Evolutionary conservation across 2,888 invertebrate species (phyloP), one percentile per base, ranked within the genome.

Genomic region (Phalera bucephala): DNA sequence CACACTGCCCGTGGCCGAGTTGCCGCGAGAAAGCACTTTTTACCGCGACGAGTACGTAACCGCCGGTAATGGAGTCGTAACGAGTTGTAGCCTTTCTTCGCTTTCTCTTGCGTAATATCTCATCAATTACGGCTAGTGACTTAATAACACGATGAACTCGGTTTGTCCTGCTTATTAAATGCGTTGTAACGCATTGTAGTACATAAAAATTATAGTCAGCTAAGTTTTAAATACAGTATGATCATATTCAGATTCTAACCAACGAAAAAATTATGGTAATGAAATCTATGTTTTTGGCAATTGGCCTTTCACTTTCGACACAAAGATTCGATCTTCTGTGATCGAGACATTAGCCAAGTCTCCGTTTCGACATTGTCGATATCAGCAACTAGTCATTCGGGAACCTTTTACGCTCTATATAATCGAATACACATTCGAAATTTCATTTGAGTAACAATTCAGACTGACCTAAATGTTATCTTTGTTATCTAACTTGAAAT

Each of bases 1-100:
- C 90, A 89, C 81, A 87, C 75, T 90, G 90, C 79, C 90, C 89
- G 73, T 90, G 90, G 88, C 90, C 89, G 85, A 84, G 72, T 84
- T 85, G 76, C 80, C 79, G 70, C 85, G 83, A 80, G 86, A 87
- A 87, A 88, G 85, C 83, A 84, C 86, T 86, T 85, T 86, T 86
- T 86, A 85, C 85, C 77, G 72, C 78, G 73, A 61, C 75, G 76
- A n/a, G n/a, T n/a, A n/a, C 80, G 83, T 84, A 84, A 81, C 79
- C 66, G 71, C 62, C 71, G 72, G 76, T 76, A 78, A 79, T 77
- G 65, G 71, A 73, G 71, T 76, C 84, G 80, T 78, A 80, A 84
- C 81, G 71, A 77, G 78, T 76, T 77, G 73, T 74, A 72, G 73
- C 79, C 83, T 85, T 85, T 86, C 84, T 84, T 84, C 60, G 86